phyloP scores from a whole-genome alignment of 2,888 invertebrate species.

The Lordiphosa andalusiaca region DNA sequence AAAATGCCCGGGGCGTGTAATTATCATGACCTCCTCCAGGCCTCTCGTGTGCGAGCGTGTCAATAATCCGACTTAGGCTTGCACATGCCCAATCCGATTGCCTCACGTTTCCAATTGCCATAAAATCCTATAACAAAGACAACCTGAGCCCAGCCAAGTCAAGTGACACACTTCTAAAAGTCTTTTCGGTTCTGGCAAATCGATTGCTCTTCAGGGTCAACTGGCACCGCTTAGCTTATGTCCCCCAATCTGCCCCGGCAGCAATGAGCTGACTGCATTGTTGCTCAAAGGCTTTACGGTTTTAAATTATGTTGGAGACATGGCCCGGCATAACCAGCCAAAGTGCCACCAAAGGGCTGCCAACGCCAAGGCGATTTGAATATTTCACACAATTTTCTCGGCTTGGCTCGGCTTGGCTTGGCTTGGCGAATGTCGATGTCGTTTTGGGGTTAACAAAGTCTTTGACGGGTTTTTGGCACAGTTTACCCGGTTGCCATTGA shows the following conservation, averaged over 20 bases:
- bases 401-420: conserved; percentile 10
- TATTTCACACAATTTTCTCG: conserved; percentile 61
- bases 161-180: conserved; percentile 59
- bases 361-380: conserved; percentile 61
- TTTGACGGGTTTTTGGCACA: conserved; percentile 57
- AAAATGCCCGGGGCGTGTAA: conserved; percentile 11
- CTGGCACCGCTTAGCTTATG: conserved; percentile 56
- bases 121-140: conserved; percentile 31
- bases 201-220: conserved; percentile 69
- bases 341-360: conserved; percentile 54
- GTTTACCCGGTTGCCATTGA: conserved; percentile 61
- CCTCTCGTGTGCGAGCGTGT: conserved; percentile 17
- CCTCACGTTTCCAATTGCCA: conserved; percentile 34
- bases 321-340: conserved; percentile 45
- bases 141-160: conserved; percentile 37
- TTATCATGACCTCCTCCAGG: conserved; percentile 24
- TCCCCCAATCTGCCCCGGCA: conserved; percentile 34
- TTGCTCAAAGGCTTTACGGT: conserved; percentile 49
- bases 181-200: conserved; percentile 54
- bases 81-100: conserved; percentile 26
- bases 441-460: conserved; percentile 61
- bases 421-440: conserved; percentile 24
- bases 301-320: conserved; percentile 73
- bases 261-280: conserved; percentile 33
- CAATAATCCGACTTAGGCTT: conserved; percentile 36